These are phyloP conservation scores for Anguilla obscura DNA, from an alignment of 2,797 vertebrate species.

Conservation along the genomic window DNA sequence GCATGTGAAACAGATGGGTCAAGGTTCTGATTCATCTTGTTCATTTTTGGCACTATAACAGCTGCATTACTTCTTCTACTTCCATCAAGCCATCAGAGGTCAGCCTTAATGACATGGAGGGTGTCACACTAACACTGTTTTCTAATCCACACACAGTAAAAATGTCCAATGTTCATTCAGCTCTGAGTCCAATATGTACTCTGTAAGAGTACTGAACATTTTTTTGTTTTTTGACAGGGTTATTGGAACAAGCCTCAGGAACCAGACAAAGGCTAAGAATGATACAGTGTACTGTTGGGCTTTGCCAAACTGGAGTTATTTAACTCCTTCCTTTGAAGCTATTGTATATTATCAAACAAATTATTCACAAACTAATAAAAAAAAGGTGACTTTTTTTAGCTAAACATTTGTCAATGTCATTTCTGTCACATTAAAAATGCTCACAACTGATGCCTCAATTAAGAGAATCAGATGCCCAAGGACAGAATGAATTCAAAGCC, in stretches of 20 bases:
- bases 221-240: background rate
- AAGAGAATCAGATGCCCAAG: background rate
- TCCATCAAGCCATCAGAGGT: background rate
- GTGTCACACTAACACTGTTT: background rate
- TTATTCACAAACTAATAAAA: too few species aligned
- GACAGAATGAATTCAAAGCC: background rate
- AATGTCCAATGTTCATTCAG: too few species aligned
- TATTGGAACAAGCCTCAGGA: background rate
- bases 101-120: background rate
- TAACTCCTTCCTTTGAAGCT: background rate
- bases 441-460: background rate
- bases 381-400: background rate
- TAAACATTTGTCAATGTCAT: background rate
- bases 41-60: too few species aligned
- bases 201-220: too few species aligned
- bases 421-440: slow-evolving; percentile 4
- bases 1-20: background rate
- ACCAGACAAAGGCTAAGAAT: background rate
- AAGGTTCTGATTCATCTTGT: background rate
- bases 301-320: background rate
- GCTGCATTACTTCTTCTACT: too few species aligned
- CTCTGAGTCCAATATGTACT: too few species aligned
- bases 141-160: background rate
- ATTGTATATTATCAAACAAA: slow-evolving; percentile 16
- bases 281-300: background rate